Evolutionary conservation across 2,113 vertebrate genomes (phyloP), one percentile per base, ranked within the genome.

Genomic region (Corapipo altera): DNA sequence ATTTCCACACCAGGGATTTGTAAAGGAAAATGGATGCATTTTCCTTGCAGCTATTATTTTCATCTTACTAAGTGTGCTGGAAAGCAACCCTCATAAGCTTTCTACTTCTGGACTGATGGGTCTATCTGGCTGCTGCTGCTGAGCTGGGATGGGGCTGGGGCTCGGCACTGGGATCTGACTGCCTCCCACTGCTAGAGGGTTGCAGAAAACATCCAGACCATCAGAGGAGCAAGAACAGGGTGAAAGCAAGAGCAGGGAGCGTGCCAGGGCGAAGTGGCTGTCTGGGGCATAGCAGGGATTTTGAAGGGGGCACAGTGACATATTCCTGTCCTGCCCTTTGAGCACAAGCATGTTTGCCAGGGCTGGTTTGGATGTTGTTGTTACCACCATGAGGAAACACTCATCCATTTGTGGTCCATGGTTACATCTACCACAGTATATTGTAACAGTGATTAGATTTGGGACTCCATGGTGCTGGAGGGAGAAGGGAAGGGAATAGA

Each of bases 31-130:
- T 95, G 83, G 83, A 94, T 93, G 69, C 26, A 12, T 77, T 96
- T 96, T 97, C 79, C 92, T 95, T 46, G 20, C 39, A 95, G 93
- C 52, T 57, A 83, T 97, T 94, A 85, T 93, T 97, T 97, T 96
- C 94, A 89, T 96, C 93, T 87, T 39, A 8, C 65, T 89, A 75
- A 97, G 82, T 73, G 93, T 94, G 88, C 73, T 93, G 89, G 69
- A 95, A 96, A 95, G 89, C 87, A 93, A 62, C 57, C 71, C 72
- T 91, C 71, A 9, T 79, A 88, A 92, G 84, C 86, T 55, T 82
- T 92, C 77, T 93, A 77, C 74, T 87, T 91, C 81, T 80, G 55
- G 72, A 67, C 71, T 95, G 91, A 80, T 88, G 77, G 81, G 85
- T 96, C 74, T 89, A 15, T 87, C 73, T 70, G 43, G 55, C 92